Conservation (phyloP, 2,888 invertebrate genomes). For the Monoplex corrugatus region DNA sequence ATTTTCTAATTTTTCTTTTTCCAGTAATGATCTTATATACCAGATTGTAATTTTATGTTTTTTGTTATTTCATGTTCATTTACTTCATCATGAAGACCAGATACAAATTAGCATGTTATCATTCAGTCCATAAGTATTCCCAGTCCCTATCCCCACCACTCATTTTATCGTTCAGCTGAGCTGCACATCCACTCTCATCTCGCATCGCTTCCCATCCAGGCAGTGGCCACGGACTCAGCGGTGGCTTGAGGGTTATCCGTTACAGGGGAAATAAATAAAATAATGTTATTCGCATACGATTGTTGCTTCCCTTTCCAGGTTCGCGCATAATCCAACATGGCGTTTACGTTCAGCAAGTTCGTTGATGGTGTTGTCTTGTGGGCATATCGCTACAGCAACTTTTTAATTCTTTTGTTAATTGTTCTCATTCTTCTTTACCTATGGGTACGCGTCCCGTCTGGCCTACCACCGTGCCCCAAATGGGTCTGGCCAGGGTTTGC, state of each 20-base stretch:
- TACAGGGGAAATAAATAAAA: background rate
- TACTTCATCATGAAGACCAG: too few relatives aligned
- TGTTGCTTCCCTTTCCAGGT: background rate
- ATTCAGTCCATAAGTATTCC: too few relatives aligned
- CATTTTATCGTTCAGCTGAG: too few relatives aligned
- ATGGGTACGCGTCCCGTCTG: constrained; percentile 42
- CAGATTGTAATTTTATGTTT: too few relatives aligned
- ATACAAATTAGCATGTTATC: too few relatives aligned
- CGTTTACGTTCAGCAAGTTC: constrained; percentile 30
- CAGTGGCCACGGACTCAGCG: too few relatives aligned
- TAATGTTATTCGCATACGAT: background rate
- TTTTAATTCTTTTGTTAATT: constrained; percentile 31
- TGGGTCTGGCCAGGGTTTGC: constrained; percentile 50
- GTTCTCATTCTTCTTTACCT: constrained; percentile 41
- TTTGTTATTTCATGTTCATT: too few relatives aligned
- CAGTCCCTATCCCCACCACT: too few relatives aligned
- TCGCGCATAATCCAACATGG: constrained; percentile 43
- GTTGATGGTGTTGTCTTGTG: constrained; percentile 22
- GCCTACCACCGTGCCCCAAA: constrained; percentile 47
- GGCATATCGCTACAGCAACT: constrained; percentile 15
- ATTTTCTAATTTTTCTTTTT: too few relatives aligned
- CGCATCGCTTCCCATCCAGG: too few relatives aligned
- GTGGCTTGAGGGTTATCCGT: background rate
- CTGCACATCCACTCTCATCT: too few relatives aligned
- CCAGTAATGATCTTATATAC: too few relatives aligned